Base-by-base conservation (phyloP, 2,888 invertebrate genomes). In the Orchesellides sinensis region DNA sequence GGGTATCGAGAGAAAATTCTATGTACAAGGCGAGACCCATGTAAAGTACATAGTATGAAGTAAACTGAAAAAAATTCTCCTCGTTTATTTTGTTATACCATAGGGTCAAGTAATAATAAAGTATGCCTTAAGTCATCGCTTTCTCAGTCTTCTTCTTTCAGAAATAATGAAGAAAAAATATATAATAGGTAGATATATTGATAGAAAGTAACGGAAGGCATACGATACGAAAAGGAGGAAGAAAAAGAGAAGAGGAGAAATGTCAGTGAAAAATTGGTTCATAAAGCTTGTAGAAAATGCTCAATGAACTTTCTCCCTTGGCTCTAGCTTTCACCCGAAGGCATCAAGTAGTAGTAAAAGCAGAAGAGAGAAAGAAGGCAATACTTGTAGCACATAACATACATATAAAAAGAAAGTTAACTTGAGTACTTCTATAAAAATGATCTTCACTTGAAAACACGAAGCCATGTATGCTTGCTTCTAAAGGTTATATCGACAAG, bases 251-350 rank as follows among this genome's bases (percentile, higher is more conserved):
- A 61, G 82, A 69, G 56, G 82, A 78, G 69, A 77, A 84, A 84
- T 84, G 83, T 82, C 75, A 84, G 83, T 83, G 83, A 85, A 82
- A 85, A 85, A 86, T 86, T 86, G 84, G 85, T 83, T 85, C 86
- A 84, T 87, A 87, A 86, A 85, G 83, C 84, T 85, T 78, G 82
- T 66, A 77, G 84, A 80, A 85, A 85, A 80, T 84, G 83, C 83
- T 82, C 84, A 84, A 85, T 84, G 85, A 87, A 85, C 85, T 87
- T 87, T 87, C 83, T 83, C 80, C 75, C 74, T 84, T 79, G 61
- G 73, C 79, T 84, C 77, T 59, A 54, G 35, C 65, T 65, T 56
- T 72, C 56, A 72, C 73, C 81, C 73, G 61, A 81, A 81, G 81
- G 81, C 81, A 68, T 59, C 68, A 27, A 23, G 25, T 40, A 69